A percentile compares a stretch with the other conserved stretches of the same genome.
phyloP scores from a whole-genome alignment of 1,140 invertebrate genomes.

The Musca vetustissima region DNA sequence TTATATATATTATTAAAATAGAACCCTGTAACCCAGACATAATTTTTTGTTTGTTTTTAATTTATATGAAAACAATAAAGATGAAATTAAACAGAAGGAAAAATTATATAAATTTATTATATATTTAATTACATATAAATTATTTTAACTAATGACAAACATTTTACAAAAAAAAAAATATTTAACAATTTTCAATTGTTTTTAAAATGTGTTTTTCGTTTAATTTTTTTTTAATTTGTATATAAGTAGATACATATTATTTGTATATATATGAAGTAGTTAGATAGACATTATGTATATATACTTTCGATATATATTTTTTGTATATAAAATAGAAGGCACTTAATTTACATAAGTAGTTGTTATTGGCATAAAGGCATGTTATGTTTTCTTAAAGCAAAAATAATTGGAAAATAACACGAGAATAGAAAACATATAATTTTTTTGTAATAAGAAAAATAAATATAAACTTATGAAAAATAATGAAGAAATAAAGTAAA shows the following conservation, averaged over 20 bases:
- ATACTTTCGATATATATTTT: not conserved
- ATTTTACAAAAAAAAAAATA: conserved; percentile 15
- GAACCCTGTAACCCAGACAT: conserved; percentile 19
- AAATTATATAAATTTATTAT: conserved; percentile 10
- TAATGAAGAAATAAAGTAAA: too few relatives aligned
- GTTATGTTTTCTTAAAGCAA: too few relatives aligned
- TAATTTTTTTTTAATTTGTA: not conserved
- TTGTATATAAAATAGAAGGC: not conserved
- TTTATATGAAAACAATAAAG: conserved; percentile 3
- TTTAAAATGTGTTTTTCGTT: not conserved
- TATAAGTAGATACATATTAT: conserved; percentile 13
- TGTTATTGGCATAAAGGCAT: too few relatives aligned
- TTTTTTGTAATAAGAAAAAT: too few relatives aligned
- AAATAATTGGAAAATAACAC: too few relatives aligned
- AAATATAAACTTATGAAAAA: too few relatives aligned
- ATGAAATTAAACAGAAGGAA: conserved; percentile 6
- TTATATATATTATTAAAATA: conserved; percentile 4
- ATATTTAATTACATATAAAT: conserved; percentile 9
- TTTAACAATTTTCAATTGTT: conserved; percentile 23
- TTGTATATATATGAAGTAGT: too few relatives aligned
- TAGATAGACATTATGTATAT: not conserved
- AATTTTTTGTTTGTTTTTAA: not conserved
- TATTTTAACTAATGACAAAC: conserved; percentile 4
- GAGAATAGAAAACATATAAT: too few relatives aligned
- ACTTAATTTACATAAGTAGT: conserved; percentile 1